Conservation (phyloP, 2,113 vertebrate species). For the Verasper variegatus region DNA sequence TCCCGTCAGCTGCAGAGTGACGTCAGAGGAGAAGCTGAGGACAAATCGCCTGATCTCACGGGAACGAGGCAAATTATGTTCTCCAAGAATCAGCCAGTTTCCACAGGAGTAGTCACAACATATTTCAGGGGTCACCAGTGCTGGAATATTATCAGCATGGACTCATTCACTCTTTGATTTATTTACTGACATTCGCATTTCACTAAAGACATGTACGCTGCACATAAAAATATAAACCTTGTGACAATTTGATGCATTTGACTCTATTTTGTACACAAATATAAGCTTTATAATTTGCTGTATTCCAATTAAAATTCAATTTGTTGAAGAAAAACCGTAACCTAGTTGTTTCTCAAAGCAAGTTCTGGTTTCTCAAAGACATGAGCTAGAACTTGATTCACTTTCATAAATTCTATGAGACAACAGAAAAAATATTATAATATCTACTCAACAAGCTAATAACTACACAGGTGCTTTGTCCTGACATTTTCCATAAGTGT, state of each 20-base stretch:
- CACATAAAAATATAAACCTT: too few species aligned
- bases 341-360: too few species aligned
- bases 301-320: neutral
- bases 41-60: conserved; percentile 24
- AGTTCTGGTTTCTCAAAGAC: neutral
- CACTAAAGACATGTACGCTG: too few species aligned
- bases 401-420: too few species aligned
- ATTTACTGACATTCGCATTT: neutral
- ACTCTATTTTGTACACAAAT: neutral
- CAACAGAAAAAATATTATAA: neutral
- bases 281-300: neutral
- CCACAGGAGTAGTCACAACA: neutral
- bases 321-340: neutral
- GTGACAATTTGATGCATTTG: neutral
- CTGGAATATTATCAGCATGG: neutral
- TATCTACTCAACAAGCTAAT: conserved; percentile 47
- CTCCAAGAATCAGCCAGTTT: neutral
- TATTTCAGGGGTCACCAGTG: neutral
- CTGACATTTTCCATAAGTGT: too few species aligned
- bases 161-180: neutral
- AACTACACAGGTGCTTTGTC: conserved; percentile 6
- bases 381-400: too few species aligned
- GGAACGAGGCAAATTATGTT: conserved; percentile 31
- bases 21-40: conserved; percentile 37
- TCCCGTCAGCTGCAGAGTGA: conserved; percentile 82